Evolutionary conservation across 2,113 vertebrate genomes (phyloP).

Genomic region (Redunca redunca): DNA sequence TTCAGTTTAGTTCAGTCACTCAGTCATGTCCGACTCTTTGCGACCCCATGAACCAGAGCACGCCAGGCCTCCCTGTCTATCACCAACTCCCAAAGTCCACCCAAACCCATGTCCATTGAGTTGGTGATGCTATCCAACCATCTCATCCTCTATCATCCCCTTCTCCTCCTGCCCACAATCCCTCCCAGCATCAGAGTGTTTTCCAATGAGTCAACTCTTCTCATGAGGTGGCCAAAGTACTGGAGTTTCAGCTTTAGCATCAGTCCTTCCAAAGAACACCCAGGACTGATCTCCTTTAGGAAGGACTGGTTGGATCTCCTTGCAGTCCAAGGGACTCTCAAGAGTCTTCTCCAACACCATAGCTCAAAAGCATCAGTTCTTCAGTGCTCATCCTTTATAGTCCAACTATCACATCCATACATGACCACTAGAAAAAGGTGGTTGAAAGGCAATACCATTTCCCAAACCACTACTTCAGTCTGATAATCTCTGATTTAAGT

Average conservation of each 20-base stretch:
- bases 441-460: neutral
- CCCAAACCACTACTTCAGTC: neutral
- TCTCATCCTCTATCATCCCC: neutral
- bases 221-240: neutral
- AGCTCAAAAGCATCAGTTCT: neutral
- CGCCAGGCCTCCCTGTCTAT: neutral
- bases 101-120: neutral
- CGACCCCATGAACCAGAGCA: neutral
- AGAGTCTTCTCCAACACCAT: neutral
- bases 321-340: neutral
- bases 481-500: neutral
- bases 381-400: neutral
- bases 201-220: neutral
- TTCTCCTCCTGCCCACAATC: neutral
- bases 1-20: neutral
- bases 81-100: neutral
- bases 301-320: neutral
- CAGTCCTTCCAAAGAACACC: neutral
- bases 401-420: neutral
- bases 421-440: neutral
- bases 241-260: neutral
- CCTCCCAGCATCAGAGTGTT: neutral
- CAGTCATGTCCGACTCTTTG: neutral
- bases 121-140: accelerated
- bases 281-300: neutral